Evolutionary conservation across 2,888 invertebrate species (phyloP).

Genomic region (Dioctria linearis): DNA sequence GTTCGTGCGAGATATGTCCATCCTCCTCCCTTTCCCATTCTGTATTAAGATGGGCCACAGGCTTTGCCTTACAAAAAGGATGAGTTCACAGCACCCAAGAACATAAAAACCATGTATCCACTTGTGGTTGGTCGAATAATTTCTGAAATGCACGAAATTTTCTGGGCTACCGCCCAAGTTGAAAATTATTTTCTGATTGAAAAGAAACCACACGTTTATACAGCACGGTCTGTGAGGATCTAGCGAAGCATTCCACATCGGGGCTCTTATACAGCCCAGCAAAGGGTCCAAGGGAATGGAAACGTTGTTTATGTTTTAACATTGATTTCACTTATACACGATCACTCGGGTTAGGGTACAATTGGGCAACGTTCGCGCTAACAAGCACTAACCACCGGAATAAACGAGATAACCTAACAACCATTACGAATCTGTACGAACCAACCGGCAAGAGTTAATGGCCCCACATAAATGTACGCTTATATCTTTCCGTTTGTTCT

Average conservation of each 20-base stretch:
- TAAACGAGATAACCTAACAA: conserved; percentile 50
- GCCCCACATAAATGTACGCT: conserved; percentile 50
- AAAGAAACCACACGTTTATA: conserved; percentile 47
- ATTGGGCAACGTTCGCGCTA: conserved; percentile 55
- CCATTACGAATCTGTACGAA: conserved; percentile 18
- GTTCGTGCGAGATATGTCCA: conserved; percentile 57
- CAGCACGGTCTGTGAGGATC: conserved; percentile 2
- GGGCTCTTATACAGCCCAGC: neutral
- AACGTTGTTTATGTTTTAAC: conserved; percentile 37
- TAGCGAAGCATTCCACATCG: conserved; percentile 16
- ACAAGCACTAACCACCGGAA: conserved; percentile 58
- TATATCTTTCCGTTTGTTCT: conserved; percentile 37
- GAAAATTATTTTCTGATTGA: conserved; percentile 58
- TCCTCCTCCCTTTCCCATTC: conserved; percentile 49
- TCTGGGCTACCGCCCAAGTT: conserved; percentile 59
- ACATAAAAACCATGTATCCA: conserved; percentile 36
- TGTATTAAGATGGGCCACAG: conserved; percentile 54
- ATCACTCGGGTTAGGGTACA: conserved; percentile 25
- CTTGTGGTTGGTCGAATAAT: conserved; percentile 54
- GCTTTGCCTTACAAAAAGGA: conserved; percentile 19
- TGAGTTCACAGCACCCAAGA: neutral
- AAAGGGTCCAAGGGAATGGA: neutral
- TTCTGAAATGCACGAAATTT: conserved; percentile 58
- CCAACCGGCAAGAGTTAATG: conserved; percentile 54
- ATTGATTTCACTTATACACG: conserved; percentile 23